Base-by-base conservation (phyloP, 2,888 invertebrate genomes). In the Hirtodrosophila confusa region DNA sequence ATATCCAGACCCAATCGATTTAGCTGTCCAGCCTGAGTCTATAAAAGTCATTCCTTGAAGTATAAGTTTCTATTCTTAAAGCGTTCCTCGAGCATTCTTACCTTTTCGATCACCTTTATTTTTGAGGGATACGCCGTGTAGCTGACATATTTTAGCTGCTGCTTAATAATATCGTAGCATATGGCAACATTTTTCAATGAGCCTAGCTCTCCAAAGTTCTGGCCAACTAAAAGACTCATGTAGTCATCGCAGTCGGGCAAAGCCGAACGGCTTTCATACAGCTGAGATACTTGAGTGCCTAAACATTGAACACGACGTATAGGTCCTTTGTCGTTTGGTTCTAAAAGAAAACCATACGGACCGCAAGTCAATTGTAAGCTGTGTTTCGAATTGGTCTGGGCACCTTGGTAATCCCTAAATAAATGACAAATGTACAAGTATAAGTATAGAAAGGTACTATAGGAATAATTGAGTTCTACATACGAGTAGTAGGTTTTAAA, bases 201-300 rank as follows among this genome's bases (percentile, higher is more conserved):
- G 0, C 75, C 70, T 3, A n/a, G 4, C 0, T 11, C 5, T 0
- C 6, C 11, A 17, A 61, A 62, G 0, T 41, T 8, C 0, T 31
- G n/a, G 4, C 65, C 83, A 40, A 75, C 10, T 17, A 82, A 49
- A 0, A 78, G 49, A 27, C 47, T 82, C 68, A 70, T 75, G 8
- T 63, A 36, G 0, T 29, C 23, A 0, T 0, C 24, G 11, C 78
- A 78, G 9, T 53, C 24, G 0, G 63, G 44, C 53, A 78, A 27
- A 5, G 50, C 6, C 5, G 3, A 33, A 0, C 0, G 0, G 12
- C 78, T 78, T 33, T 78, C 78, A 53, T 48, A 80, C 43, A 77
- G 39, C n/a, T 17, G 8, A 17, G 29, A 3, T 39, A n/a, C 11
- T 40, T 9, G 29, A 3, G 2, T 0, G 10, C 11, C 31, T 23